A percentile compares a stretch with the other conserved stretches of the same genome.
These are phyloP conservation scores for Hippocampus mohnikei DNA, from an alignment of 2,113 vertebrate species.

Conservation along the genomic window DNA sequence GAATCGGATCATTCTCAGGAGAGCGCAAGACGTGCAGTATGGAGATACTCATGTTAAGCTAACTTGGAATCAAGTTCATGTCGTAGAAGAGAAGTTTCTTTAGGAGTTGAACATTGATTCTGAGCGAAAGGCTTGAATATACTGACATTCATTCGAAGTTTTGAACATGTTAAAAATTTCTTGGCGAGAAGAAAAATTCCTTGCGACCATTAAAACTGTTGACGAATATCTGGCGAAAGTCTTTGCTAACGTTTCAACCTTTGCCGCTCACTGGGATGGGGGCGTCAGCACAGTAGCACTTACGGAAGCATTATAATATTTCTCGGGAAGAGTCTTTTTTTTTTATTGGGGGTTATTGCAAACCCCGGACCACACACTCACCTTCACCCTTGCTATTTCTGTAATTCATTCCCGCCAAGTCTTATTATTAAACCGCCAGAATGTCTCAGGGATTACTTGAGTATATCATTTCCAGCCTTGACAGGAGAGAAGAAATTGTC, in stretches of 20 bases:
- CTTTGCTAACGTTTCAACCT: no score
- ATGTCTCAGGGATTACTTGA: conserved; percentile 49
- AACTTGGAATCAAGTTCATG: conserved; percentile 39
- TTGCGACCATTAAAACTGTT: no score
- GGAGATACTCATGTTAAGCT: conserved; percentile 33
- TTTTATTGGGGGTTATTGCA: conserved; percentile 24
- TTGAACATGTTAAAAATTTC: no score
- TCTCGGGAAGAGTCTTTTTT: conserved; percentile 28
- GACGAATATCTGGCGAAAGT: no score
- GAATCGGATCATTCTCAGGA: conserved; percentile 44
- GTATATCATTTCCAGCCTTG: conserved; percentile 53
- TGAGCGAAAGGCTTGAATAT: not conserved
- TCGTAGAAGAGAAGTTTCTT: conserved; percentile 40
- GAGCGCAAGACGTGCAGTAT: conserved; percentile 26
- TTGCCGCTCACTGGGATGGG: no score
- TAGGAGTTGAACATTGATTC: conserved; percentile 40
- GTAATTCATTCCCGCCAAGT: conserved; percentile 29
- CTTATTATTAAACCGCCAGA: conserved; percentile 43
- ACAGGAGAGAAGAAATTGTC: conserved; percentile 56
- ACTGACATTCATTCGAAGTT: no score
- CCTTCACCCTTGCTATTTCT: conserved; percentile 21
- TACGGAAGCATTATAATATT: conserved; percentile 32
- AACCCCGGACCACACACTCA: conserved; percentile 10
- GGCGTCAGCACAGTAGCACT: conserved; percentile 9
- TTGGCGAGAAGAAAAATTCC: no score